Conservation (phyloP, 2,797 vertebrate species). For the Schizopygopsis pylzovi region DNA sequence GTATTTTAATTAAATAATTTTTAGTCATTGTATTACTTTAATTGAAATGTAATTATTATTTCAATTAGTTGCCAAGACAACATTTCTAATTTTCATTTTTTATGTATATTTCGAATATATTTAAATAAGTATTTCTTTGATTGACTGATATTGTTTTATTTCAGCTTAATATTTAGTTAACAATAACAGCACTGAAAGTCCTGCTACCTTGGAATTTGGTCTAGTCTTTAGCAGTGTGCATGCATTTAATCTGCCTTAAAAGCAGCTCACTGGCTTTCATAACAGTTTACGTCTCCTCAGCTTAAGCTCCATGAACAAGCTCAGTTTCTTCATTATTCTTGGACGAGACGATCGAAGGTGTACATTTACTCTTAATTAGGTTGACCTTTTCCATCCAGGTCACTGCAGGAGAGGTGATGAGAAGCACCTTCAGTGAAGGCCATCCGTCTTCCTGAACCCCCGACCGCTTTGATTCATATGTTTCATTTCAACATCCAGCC, state of each 20-base stretch:
- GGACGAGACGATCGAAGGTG: neutral
- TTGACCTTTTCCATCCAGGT: slow-evolving; percentile 6
- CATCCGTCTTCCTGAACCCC: slow-evolving; percentile 14
- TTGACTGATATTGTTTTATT: neutral
- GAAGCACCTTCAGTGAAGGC: slow-evolving; percentile 10
- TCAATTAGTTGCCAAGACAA: no score
- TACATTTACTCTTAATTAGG: slow-evolving; percentile 17
- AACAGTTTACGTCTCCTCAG: neutral
- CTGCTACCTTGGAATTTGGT: neutral
- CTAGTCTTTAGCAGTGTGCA: neutral
- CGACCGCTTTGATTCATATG: neutral
- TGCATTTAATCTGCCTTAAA: neutral
- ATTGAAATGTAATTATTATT: no score
- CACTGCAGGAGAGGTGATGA: slow-evolving; percentile 25
- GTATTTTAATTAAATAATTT: neutral
- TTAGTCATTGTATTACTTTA: neutral
- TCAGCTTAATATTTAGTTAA: neutral
- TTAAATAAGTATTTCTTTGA: neutral
- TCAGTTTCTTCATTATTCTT: slow-evolving; percentile 4
- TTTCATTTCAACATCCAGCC: slow-evolving; percentile 12
- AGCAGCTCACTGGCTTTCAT: neutral
- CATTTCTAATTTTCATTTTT: neutral
- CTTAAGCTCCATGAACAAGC: neutral
- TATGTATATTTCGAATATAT: neutral
- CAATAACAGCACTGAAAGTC: neutral